These are phyloP conservation scores for Delphinus delphis DNA, from an alignment of 2,113 vertebrate genomes.

Conservation along the genomic window DNA sequence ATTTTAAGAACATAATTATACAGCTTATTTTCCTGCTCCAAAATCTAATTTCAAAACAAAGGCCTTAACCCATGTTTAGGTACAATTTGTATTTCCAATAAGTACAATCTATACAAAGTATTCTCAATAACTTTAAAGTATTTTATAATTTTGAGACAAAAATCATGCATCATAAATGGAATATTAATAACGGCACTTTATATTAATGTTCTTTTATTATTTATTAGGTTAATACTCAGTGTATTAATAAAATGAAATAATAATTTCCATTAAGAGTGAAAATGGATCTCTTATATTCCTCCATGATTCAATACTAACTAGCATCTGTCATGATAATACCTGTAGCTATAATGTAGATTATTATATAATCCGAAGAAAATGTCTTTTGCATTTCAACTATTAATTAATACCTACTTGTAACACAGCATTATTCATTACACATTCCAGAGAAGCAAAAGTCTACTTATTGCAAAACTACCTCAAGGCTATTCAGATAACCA, in stretches of 20 bases:
- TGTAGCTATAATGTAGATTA: conserved; percentile 67
- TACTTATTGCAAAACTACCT: conserved; percentile 52
- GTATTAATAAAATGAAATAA: conserved; percentile 77
- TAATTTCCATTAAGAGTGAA: conserved; percentile 74
- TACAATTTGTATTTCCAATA: background rate
- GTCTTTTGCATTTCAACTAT: conserved; percentile 56
- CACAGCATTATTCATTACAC: conserved; percentile 61
- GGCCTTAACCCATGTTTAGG: background rate
- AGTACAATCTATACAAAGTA: background rate
- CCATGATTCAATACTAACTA: conserved; percentile 55
- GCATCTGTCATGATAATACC: conserved; percentile 71
- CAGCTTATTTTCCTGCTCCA: background rate
- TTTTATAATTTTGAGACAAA: conserved; percentile 54
- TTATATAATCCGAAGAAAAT: conserved; percentile 58
- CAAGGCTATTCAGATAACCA: conserved; percentile 38
- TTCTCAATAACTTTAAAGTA: background rate
- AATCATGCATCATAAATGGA: conserved; percentile 41
- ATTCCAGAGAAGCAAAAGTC: conserved; percentile 67
- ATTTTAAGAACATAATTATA: conserved; percentile 50
- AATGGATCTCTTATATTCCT: conserved; percentile 63
- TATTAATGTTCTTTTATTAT: conserved; percentile 65
- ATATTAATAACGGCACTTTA: conserved; percentile 57
- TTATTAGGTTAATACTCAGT: conserved; percentile 74
- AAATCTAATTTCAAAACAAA: conserved; percentile 52
- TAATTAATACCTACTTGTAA: conserved; percentile 76